phyloP scores from a whole-genome alignment of 2,888 invertebrate species.

The Clivina fossor region DNA sequence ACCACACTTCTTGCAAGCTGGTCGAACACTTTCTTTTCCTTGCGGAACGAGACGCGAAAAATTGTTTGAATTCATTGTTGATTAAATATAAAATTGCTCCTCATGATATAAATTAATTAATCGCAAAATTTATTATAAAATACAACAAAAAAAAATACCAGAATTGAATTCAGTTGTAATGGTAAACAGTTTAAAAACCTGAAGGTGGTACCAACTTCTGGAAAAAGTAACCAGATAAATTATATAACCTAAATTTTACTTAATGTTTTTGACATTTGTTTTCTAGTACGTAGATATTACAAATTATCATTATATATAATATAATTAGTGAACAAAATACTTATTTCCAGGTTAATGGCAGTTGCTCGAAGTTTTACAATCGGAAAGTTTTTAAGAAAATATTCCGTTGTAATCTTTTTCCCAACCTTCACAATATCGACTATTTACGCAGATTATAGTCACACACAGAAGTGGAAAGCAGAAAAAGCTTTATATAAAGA shows the following conservation, averaged over 20 bases:
- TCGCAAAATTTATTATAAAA: no score
- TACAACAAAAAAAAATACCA: no score
- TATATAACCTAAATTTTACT: no score
- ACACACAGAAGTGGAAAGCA: conserved; percentile 73
- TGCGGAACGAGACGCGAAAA: conserved; percentile 58
- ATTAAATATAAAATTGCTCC: not conserved
- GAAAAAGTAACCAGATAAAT: no score
- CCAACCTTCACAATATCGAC: conserved; percentile 61
- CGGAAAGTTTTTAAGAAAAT: conserved; percentile 59
- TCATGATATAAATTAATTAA: not conserved
- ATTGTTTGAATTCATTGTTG: conserved; percentile 53
- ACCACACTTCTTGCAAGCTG: conserved; percentile 93
- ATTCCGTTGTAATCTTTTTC: conserved; percentile 68
- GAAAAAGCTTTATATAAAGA: conserved; percentile 43
- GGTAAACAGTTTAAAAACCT: no score
- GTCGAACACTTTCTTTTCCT: conserved; percentile 75
- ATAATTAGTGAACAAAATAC: no score
- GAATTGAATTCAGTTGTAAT: no score
- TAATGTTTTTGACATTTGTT: no score
- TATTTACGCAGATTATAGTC: conserved; percentile 73
- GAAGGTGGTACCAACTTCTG: no score
- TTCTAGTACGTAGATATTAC: no score
- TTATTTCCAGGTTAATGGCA: conserved; percentile 55
- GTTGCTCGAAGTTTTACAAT: conserved; percentile 44
- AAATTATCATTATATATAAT: no score